Percentiles rank a stretch among this genome's conserved stretches.
Conservation (phyloP, 2,113 vertebrate genomes). For the Pygoscelis adeliae region DNA sequence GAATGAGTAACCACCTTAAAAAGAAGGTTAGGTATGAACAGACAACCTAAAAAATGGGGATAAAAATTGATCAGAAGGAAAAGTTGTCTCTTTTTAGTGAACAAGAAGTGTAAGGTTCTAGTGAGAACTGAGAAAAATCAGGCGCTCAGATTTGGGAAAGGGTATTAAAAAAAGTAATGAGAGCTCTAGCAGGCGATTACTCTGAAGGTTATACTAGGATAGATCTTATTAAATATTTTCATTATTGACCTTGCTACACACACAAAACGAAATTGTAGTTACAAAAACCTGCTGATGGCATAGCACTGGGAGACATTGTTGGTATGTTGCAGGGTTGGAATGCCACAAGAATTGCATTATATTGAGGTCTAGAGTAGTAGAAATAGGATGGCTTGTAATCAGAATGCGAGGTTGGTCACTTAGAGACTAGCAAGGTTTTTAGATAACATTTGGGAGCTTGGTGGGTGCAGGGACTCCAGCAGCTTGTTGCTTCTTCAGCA, state of each 20-base stretch:
- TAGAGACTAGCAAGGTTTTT: neutral
- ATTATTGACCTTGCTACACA: slow-evolving; percentile 10
- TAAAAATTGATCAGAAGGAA: neutral
- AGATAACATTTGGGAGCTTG: neutral
- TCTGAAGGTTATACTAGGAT: slow-evolving; percentile 23
- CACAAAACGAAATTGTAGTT: neutral
- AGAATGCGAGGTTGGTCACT: neutral
- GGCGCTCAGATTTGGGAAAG: neutral
- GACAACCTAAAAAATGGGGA: neutral
- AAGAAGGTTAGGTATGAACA: neutral
- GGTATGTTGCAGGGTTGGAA: neutral
- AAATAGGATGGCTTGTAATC: neutral
- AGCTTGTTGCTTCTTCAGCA: neutral
- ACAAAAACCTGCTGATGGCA: neutral
- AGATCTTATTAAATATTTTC: slow-evolving; percentile 48
- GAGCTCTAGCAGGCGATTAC: neutral
- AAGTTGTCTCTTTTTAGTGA: neutral
- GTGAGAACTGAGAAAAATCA: slow-evolving; percentile 30
- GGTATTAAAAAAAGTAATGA: slow-evolving; percentile 24
- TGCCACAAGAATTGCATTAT: neutral
- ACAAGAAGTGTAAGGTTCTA: neutral
- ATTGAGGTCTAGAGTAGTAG: neutral
- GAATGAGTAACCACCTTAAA: slow-evolving; percentile 34
- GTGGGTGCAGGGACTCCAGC: neutral
- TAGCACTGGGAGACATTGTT: neutral